Evolutionary conservation across 2,888 invertebrate species (phyloP).

Genomic region (Anthrax anthrax): DNA sequence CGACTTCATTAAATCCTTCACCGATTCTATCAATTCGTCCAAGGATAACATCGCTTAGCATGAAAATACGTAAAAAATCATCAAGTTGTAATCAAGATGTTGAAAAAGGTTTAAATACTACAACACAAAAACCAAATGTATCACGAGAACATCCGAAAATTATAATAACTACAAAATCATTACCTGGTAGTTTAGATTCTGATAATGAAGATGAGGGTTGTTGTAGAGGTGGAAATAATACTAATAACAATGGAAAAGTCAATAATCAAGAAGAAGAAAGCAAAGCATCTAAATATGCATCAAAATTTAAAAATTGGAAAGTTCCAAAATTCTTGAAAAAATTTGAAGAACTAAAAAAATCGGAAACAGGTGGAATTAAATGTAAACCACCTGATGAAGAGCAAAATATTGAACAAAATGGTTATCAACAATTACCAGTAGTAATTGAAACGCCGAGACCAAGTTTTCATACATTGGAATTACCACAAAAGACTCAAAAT

Average conservation of each 20-base stretch:
- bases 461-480: constrained; percentile 25
- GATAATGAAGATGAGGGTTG: constrained; percentile 46
- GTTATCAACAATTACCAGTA: constrained; percentile 52
- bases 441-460: constrained; percentile 43
- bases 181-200: constrained; percentile 70
- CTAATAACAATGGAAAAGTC: constrained; percentile 35
- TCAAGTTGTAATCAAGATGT: constrained; percentile 8
- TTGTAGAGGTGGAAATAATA: constrained; percentile 28
- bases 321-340: constrained; percentile 53
- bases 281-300: constrained; percentile 28
- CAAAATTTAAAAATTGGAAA: constrained; percentile 51
- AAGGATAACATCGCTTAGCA: constrained; percentile 30
- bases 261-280: constrained; percentile 43
- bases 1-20: constrained; percentile 32
- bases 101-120: constrained; percentile 13
- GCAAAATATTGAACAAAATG: constrained; percentile 28
- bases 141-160: constrained; percentile 33
- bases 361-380: constrained; percentile 9
- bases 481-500: constrained; percentile 28
- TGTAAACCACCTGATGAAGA: constrained; percentile 19
- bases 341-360: constrained; percentile 32
- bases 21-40: constrained; percentile 31
- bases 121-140: constrained; percentile 12
- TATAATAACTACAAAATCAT: constrained; percentile 49
- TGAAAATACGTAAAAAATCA: constrained; percentile 29